Base-by-base conservation (phyloP, 1,140 invertebrate genomes). In the Eueides isabella region DNA sequence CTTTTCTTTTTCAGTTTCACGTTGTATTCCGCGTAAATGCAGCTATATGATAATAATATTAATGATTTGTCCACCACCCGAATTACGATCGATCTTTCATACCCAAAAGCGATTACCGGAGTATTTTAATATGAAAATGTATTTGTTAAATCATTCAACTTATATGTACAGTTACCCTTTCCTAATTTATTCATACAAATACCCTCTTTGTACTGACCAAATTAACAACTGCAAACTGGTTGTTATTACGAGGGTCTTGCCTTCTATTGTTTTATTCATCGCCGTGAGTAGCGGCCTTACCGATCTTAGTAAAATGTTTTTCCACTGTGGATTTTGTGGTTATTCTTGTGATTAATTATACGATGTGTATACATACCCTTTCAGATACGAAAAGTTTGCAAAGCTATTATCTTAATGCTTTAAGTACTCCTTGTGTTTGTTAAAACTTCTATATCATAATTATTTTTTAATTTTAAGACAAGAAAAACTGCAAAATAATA, bases 211-310 rank as follows among this genome's bases (percentile, higher is more conserved):
- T 55, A 55, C 48, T 55, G 48, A 55, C 48, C 48, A 55, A 55
- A 55, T 55, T 55, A 55, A 55, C 48, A 55, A 55, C 19, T 55
- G 19, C 23, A 23, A 55, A 55, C 19, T 55, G 48, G 23, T 55
- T 55, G 48, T 55, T 55, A 55, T 55, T 55, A 26, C 11, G 11
- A 55, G 48, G 48, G 48, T 55, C 48, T 55, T 55, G 19, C 48
- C 48, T 9, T 26, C 48, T 55, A 55, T 55, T 55, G 48, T 55
- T 55, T 55, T 55, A 55, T 55, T 55, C 48, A 55, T 55, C 9
- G 19, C 48, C 23, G 48, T 55, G 48, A 55, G 19, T 55, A 55
- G 48, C 48, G 16, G n/a, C 6, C 9, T 19, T 26, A 23, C 48
- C 48, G 48, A 14, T 55, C 19, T 55, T 55, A 55, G 19, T 55